Evolutionary conservation across 2,888 invertebrate species (phyloP).

Genomic region (Meandrusa payeni): DNA sequence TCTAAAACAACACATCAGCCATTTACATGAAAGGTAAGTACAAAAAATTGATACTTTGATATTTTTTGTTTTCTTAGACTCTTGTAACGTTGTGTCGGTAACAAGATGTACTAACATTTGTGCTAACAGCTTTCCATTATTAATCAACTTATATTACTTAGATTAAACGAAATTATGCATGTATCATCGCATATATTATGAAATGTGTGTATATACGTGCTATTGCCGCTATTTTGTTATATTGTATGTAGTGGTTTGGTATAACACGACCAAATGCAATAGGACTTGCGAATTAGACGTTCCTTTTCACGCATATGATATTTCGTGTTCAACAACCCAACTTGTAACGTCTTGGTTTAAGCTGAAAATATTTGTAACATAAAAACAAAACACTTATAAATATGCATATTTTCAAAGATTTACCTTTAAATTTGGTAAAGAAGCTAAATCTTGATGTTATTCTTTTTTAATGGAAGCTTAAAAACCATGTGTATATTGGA

Average conservation of each 20-base stretch:
- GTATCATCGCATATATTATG: conserved; percentile 46
- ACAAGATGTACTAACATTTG: conserved; percentile 21
- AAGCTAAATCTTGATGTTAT: no score
- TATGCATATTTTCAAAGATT: no score
- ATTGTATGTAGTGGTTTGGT: conserved; percentile 44
- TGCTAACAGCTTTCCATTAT: conserved; percentile 23
- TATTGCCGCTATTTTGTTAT: conserved; percentile 74
- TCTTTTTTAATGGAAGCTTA: no score
- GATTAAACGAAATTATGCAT: conserved; percentile 42
- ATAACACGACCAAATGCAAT: conserved; percentile 57
- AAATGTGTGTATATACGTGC: conserved; percentile 55
- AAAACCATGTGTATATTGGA: conserved; percentile 11
- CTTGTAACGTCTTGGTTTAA: neutral
- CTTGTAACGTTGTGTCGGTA: conserved; percentile 40
- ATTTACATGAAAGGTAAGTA: conserved; percentile 80
- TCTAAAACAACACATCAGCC: conserved; percentile 66
- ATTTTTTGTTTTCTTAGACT: conserved; percentile 58
- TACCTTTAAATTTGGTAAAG: no score
- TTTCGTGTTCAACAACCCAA: no score
- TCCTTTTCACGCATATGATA: conserved; percentile 44
- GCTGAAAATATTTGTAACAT: neutral
- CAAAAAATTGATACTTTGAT: conserved; percentile 72
- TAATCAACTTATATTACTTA: conserved; percentile 37
- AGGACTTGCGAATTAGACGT: conserved; percentile 46
- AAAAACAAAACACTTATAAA: neutral